phyloP scores from a whole-genome alignment of 1,140 invertebrate species.

The Brachionus paranguensis region DNA sequence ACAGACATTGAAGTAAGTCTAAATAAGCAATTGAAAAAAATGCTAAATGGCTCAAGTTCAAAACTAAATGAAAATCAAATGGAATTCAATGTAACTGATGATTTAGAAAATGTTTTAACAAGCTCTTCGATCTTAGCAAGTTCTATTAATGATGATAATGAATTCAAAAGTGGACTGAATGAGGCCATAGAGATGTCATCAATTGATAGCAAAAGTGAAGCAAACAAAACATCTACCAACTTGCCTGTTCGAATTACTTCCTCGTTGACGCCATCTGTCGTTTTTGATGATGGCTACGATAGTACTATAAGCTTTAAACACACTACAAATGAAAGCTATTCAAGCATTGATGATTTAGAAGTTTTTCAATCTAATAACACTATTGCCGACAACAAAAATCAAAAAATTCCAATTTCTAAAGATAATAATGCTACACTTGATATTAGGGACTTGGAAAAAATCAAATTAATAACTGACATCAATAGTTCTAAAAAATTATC shows the following conservation, averaged over 20 bases:
- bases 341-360: background rate
- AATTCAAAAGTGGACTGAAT: background rate
- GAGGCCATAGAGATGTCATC: background rate
- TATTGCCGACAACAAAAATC: background rate
- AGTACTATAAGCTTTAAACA: background rate
- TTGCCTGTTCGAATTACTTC: background rate
- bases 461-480: too few species aligned
- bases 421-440: background rate
- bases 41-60: background rate
- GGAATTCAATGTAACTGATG: background rate
- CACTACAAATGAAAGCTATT: conserved; percentile 4
- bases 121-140: background rate
- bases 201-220: background rate
- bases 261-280: background rate
- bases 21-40: background rate
- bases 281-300: conserved; percentile 24
- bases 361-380: background rate
- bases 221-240: background rate
- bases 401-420: background rate
- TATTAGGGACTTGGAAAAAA: too few species aligned
- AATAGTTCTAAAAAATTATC: background rate
- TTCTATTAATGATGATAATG: background rate
- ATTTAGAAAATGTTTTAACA: background rate
- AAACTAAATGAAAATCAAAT: background rate
- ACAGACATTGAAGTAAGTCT: background rate